Evolutionary conservation across 2,888 invertebrate species (phyloP), one percentile per base, ranked within the genome.

Genomic region (Bombyx huttoni): DNA sequence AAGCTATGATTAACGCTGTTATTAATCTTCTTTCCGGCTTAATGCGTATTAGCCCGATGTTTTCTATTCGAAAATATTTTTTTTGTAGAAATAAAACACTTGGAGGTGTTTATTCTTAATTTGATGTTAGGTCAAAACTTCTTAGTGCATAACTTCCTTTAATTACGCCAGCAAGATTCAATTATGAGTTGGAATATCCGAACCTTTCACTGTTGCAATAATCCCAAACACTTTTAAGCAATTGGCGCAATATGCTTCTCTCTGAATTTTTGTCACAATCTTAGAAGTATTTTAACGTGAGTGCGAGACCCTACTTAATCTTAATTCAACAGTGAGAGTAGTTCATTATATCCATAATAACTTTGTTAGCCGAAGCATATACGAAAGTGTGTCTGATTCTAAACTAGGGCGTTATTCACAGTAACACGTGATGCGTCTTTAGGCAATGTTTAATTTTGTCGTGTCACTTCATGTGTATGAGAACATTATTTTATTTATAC

Each of bases 361-460:
- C 53, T 46, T 51, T 54, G 53, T 53, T 53, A 56, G 52, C 60
- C 57, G 55, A 53, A 51, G 54, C 52, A 60, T 59, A 56, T 58
- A 60, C 51, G 70, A 72, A 72, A 73, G 72, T 73, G 62, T 63
- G 68, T 66, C 72, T 67, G 56, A 58, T 59, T 57, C 46, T 52
- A 52, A 79, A 71, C 65, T 67, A 58, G 80, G 78, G 68, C 75
- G 77, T 58, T 63, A 78, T 66, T 75, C 70, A 56, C 73, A 66
- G 54, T 59, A 54, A 60, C 54, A 54, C 59, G 67, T 61, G 68
- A 72, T 57, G 57, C 46, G 51, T 46, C 14, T 52, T 52, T 49
- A 50, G 53, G 51, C 51, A 49, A 51, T 35, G 49, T 46, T 40
- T 46, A 46, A 49, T 33, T 35, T 14, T 48, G 33, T 49, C 49